Evolutionary conservation across 2,113 vertebrate genomes (phyloP).

Genomic region (Chlamydotis undulata): DNA sequence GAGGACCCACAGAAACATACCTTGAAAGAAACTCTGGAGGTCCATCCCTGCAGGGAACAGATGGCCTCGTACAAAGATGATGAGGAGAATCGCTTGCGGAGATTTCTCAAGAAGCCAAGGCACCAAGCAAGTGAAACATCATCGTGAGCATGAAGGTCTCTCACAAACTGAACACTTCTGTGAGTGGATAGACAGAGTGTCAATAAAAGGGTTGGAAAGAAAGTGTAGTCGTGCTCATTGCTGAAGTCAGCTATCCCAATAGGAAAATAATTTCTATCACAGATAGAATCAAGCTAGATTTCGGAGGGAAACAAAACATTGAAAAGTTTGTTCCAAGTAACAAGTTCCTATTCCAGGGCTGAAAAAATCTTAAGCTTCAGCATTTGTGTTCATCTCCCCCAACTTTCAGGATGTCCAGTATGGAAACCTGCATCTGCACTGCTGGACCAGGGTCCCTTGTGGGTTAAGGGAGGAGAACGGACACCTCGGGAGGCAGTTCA

Average conservation of each 20-base stretch:
- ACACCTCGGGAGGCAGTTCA: neutral
- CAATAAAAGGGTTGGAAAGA: neutral
- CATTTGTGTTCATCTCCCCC: neutral
- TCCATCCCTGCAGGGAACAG: neutral
- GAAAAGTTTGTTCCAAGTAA: neutral
- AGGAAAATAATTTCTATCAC: neutral
- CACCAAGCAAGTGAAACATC: fast-evolving
- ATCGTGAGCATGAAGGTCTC: neutral
- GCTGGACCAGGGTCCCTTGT: neutral
- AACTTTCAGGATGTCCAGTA: neutral
- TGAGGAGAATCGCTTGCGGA: fast-evolving
- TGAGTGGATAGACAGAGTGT: neutral
- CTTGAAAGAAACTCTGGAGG: neutral
- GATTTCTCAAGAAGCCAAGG: neutral
- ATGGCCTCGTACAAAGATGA: neutral
- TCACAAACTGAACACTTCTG: neutral
- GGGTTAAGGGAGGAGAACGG: neutral
- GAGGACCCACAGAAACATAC: neutral
- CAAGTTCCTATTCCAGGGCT: neutral
- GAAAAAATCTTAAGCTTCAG: neutral
- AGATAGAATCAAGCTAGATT: neutral
- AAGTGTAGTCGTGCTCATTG: neutral
- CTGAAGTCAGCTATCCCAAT: neutral
- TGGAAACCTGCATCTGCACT: neutral
- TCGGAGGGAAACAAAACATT: neutral